Base-by-base conservation (phyloP, 2,113 vertebrate species). In the Noctilio leporinus region DNA sequence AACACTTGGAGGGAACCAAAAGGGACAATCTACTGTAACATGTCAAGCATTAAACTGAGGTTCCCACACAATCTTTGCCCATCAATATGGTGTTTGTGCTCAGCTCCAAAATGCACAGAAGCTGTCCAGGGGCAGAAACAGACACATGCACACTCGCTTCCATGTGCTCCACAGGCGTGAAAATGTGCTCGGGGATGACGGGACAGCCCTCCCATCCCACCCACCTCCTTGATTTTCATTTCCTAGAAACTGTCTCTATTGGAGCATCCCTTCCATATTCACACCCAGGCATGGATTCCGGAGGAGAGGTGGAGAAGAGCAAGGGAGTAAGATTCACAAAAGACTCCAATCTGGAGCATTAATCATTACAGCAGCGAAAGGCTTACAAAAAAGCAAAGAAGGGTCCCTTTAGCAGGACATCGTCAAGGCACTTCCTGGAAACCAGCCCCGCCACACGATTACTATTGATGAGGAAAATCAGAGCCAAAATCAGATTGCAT, bases 321-420 rank as follows among this genome's bases (percentile, higher is more conserved):
- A 91, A 96, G 80, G 97, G 89, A 96, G n/a, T 67, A 80, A 95
- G 95, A 67, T 20, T 62, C 97, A 98, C 97, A 98, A 95, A 98
- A 97, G 92, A 93, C 96, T 92, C 94, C 94, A 94, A 97, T 97
- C 93, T 97, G 94, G 96, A 96, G 94, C 96, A 93, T 62, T 94
- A 94, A 94, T 95, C 96, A 97, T 92, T 81, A 81, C 40, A 93
- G 96, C 93, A 96, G 94, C 94, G 96, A 92, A 92, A 97, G 93
- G 96, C 98, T 97, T 77, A 72, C 53, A 47, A 95, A 47, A 95
- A 96, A 55, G 93, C 91, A 53, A 75, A 77, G 84, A 91, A 88
- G 57, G 82, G 51, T 26, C 77, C 80, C 45, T 59, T 76, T 91
- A 88, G 81, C 96, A 96, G 97, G 98, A 94, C 82, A 95, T 51